Evolutionary conservation across 2,888 invertebrate genomes (phyloP), one percentile per base, ranked within the genome.

Genomic region (Deilephila elpenor): DNA sequence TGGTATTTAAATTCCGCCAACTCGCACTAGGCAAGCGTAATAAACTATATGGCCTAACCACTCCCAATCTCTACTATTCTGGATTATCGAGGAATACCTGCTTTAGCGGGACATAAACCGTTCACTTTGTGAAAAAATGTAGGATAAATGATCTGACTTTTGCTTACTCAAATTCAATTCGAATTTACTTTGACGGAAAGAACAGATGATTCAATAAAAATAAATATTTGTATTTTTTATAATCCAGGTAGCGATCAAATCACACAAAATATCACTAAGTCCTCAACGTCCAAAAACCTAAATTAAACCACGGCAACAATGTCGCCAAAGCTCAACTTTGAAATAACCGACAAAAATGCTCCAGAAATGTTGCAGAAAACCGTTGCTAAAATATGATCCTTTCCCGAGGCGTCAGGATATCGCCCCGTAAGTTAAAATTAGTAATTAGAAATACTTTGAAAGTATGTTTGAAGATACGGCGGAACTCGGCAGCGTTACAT

Each of bases 401-500:
- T 25, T 32, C 32, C 8, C n/a, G 56, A n/a, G 34, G 25, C 17
- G 60, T 60, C 4, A 56, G 53, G 19, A 56, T n/a, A 56, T 44
- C 44, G 19, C 56, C n/a, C 56, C 44, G 67, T 51, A 61, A 29
- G 6, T 20, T 44, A 25, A 51, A 67, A 67, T 67, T 67, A 67
- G 67, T 67, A 20, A 67, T 67, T 67, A 44, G 51, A 67, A 51
- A 67, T 67, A 67, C 67, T 67, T 67, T 44, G 64, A 32, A 53
- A 72, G 61, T 34, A 59, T 51, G 44, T 53, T 60, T 71, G 71
- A 7, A 72, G 62, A 72, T 34, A 64, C 59, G 44, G n/a, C 51
- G 44, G 53, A 20, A 62, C 61, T 72, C 72, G 34, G 62, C 62
- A 25, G 71, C 74, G 73, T 80, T 77, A 78, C 72, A 72, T 76